Evolutionary conservation across 2,888 invertebrate species (phyloP).

Genomic region (Macropis europaea): DNA sequence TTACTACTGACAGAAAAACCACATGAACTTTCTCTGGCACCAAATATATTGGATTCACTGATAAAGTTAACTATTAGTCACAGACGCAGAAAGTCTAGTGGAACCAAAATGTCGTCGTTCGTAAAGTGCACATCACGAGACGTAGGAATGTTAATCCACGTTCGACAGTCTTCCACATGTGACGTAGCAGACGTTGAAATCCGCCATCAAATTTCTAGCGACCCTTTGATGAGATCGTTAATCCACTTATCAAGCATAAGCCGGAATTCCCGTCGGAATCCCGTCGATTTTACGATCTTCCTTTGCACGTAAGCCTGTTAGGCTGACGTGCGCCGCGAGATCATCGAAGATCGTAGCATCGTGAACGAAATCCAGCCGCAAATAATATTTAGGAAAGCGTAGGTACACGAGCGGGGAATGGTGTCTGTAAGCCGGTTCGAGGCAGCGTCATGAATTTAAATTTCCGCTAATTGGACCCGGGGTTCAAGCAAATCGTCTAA

Average conservation of each 20-base stretch:
- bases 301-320: constrained; percentile 61
- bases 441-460: constrained; percentile 54
- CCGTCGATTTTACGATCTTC: constrained; percentile 10
- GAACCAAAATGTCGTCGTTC: too few species aligned
- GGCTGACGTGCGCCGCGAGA: constrained; percentile 49
- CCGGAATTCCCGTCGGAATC: constrained; percentile 42
- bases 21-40: too few species aligned
- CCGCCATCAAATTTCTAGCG: constrained; percentile 19
- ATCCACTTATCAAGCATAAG: constrained; percentile 67
- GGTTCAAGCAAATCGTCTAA: constrained; percentile 38
- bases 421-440: constrained; percentile 7
- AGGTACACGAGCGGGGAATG: neutral
- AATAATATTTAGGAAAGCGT: constrained; percentile 54
- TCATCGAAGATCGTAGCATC: constrained; percentile 22
- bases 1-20: too few species aligned
- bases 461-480: constrained; percentile 39
- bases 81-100: too few species aligned
- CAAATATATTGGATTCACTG: too few species aligned
- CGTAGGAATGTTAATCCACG: too few species aligned
- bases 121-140: too few species aligned
- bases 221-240: constrained; percentile 57
- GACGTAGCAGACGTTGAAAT: too few species aligned
- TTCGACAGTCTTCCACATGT: too few species aligned
- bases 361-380: constrained; percentile 30
- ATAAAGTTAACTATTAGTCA: too few species aligned